Percentiles rank a stretch among this genome's conserved stretches.
Evolutionary conservation across 2,113 vertebrate genomes (phyloP).

Genomic region (Silurus asotus): DNA sequence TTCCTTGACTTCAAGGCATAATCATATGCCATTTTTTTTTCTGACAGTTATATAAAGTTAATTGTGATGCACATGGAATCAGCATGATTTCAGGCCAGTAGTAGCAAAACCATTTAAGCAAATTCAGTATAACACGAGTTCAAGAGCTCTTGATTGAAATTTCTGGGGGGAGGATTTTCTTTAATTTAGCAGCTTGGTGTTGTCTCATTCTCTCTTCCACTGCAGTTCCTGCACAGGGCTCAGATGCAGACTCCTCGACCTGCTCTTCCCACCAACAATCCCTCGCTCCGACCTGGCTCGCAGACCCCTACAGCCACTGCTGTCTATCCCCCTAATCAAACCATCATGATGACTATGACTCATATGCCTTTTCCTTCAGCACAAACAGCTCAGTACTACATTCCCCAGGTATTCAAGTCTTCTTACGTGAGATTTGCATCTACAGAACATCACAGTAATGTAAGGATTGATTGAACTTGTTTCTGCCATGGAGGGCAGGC

Average conservation of each 20-base stretch:
- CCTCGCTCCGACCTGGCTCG: conserved; percentile 87
- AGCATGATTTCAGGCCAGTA: no score
- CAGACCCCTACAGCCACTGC: conserved; percentile 85
- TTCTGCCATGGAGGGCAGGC: not conserved
- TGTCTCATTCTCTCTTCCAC: not conserved
- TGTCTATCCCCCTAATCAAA: conserved; percentile 90
- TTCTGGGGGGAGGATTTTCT: not conserved
- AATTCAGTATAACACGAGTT: no score
- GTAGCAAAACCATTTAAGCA: not conserved
- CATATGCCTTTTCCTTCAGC: conserved; percentile 92
- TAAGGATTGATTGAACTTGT: not conserved
- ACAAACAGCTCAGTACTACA: conserved; percentile 95
- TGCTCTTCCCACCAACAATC: conserved; percentile 85
- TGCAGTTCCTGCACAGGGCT: conserved; percentile 94
- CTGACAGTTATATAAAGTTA: no score
- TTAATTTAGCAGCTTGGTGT: not conserved
- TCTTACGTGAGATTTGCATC: not conserved
- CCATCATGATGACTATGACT: conserved; percentile 96
- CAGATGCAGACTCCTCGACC: conserved; percentile 91
- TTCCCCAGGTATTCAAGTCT: conserved; percentile 82
- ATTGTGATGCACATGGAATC: no score
- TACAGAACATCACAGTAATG: not conserved
- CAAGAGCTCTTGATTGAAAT: not conserved
- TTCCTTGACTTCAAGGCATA: not conserved
- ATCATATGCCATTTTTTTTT: no score